A percentile compares a stretch with the other conserved stretches of the same genome.
phyloP scores from a whole-genome alignment of 2,797 vertebrate species.

The Tinamus major region DNA sequence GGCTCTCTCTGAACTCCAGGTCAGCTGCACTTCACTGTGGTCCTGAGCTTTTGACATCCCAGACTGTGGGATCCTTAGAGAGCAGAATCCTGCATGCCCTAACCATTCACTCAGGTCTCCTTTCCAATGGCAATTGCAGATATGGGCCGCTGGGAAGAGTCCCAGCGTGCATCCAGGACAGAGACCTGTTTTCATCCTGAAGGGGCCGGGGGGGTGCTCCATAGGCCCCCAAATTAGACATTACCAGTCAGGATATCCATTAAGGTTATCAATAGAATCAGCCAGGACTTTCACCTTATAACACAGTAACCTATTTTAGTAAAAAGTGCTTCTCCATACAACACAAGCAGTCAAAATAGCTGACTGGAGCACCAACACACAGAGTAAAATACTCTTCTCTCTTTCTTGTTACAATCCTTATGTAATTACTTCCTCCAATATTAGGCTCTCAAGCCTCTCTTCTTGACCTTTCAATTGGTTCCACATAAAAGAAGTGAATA shows the following conservation, averaged over 20 bases:
- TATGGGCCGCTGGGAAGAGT: accelerated
- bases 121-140: not conserved
- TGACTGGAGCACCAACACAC: not conserved
- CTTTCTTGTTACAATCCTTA: not conserved
- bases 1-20: not conserved
- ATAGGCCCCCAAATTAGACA: not conserved
- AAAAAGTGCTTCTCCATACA: not conserved
- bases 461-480: not conserved
- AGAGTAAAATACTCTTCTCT: not conserved
- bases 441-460: not conserved
- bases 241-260: not conserved
- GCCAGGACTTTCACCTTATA: not conserved
- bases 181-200: accelerated
- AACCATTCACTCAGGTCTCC: not conserved
- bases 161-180: not conserved
- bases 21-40: not conserved
- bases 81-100: not conserved
- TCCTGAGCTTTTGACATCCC: not conserved
- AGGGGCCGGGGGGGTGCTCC: not conserved
- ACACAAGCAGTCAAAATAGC: not conserved
- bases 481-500: not conserved
- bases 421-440: not conserved
- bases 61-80: accelerated
- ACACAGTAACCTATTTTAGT: not conserved
- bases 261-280: not conserved